Base-by-base conservation (phyloP, 2,888 invertebrate genomes). In the Epinotia brunnichana region DNA sequence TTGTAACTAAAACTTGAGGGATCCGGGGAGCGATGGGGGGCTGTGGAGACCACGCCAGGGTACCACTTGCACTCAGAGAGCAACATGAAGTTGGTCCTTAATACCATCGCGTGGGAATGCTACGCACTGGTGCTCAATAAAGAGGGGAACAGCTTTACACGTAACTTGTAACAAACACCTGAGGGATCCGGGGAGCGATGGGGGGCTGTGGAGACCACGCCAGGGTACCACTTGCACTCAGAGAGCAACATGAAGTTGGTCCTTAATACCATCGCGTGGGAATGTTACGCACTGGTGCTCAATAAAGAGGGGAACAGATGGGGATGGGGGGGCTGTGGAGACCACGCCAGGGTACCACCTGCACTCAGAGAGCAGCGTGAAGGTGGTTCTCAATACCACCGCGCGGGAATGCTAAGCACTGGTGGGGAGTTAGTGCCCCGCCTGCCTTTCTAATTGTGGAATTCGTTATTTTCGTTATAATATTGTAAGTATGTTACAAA, bases 91-190 rank as follows among this genome's bases (percentile, higher is more conserved):
- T 87, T 96, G 73, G 85, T 95, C 2, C 90, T 94, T 51, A 93
- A 95, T 77, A 89, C 95, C 74, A 95, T 95, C 44, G 93, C 96
- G 77, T 91, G 93, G 72, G 94, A 95, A 76, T 97, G 97, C 84
- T 96, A 96, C 78, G 87, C 91, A 63, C 85, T 86, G 0, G 78
- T 93, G 2, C 84, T 90, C 84, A 4, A 73, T 83, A 1, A 81
- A 82, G 9, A n/a, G 83, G 81, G 3, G 85, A 85, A 15, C 78
- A 81, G 19, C 77, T 76, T 35, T 89, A 84, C 77, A 81, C 90
- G 91, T 91, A 54, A 35, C 35, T 35, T 35, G 9, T 35, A 35
- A 35, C 35, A 9, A 35, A 7, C 5, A 29, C 9, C 9, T 35
- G 35, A 35, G 35, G 35, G 35, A 35, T 35, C 7, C 2, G 2